These are phyloP conservation scores for Scortum barcoo DNA, from an alignment of 2,113 vertebrate species.

Conservation along the genomic window DNA sequence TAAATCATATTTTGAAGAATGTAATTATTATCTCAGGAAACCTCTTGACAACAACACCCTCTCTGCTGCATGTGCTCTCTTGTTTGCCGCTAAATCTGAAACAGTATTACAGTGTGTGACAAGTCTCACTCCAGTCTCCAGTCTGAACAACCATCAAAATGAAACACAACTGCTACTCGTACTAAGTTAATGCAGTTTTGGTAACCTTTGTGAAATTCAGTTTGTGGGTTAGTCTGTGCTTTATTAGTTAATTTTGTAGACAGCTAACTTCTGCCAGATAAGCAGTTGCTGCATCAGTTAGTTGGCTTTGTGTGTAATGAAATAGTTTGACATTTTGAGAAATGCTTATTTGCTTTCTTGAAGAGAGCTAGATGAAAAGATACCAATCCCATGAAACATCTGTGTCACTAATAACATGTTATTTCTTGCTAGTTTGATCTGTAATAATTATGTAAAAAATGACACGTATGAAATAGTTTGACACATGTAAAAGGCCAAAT, in stretches of 20 bases:
- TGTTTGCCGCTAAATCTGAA: neutral
- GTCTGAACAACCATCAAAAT: no score
- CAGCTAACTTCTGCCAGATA: neutral
- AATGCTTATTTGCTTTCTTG: no score
- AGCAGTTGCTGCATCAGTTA: neutral
- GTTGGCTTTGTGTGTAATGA: neutral
- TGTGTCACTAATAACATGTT: neutral
- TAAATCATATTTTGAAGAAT: neutral
- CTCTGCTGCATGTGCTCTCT: neutral
- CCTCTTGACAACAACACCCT: no score
- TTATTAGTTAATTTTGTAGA: no score
- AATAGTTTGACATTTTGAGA: no score
- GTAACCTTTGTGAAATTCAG: neutral
- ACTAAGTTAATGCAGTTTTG: neutral
- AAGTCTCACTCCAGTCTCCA: neutral
- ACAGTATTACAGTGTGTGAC: neutral
- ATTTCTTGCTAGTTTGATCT: no score
- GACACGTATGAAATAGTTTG: no score
- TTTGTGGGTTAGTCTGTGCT: neutral
- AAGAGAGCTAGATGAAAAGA: no score
- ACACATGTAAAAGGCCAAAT: neutral
- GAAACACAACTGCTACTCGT: no score
- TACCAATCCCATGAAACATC: neutral
- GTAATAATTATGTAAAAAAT: no score
- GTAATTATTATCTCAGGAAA: neutral